Evolutionary conservation across 2,888 invertebrate genomes (phyloP), one percentile per base, ranked within the genome.

Genomic region (Vesta saturnalis): DNA sequence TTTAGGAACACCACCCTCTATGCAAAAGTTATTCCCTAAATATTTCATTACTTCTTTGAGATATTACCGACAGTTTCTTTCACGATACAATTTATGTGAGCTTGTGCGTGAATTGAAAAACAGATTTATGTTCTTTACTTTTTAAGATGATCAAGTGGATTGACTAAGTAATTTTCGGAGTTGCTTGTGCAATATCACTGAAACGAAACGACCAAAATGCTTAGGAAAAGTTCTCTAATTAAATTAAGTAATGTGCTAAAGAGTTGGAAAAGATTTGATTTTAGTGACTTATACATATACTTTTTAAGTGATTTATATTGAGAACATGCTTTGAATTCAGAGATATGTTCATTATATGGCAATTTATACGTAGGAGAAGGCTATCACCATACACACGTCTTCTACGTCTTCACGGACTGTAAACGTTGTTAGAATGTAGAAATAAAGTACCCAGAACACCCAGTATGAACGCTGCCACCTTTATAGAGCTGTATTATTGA

Each of bases 11-110:
- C n/a, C 39, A 39, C 3, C 12, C 39, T n/a, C 39, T 39, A 39
- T 39, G 39, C 39, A 39, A 39, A 39, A 39, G 39, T n/a, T 39
- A 39, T 39, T 39, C n/a, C 39, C n/a, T 39, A 39, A 39, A 39
- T 39, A 39, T 39, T 39, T 39, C 39, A 39, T 39, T 39, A 39
- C 39, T 10, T 39, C 39, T 39, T 39, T 39, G 39, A 39, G 39
- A 39, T 39, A 39, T 39, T 39, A 39, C 39, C 39, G 39, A 39
- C 39, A 39, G 39, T n/a, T 39, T 39, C 39, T 39, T 39, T 39
- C 39, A 39, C 12, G 39, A 39, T 39, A 39, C 39, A 39, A 39
- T 39, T 39, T 39, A 39, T 39, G 39, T 39, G 39, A 39, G 39
- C 39, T 39, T 39, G 39, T 39, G 39, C 39, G 39, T 39, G 39